Conservation (phyloP, 2,888 invertebrate species). For the Apoda limacodes region DNA sequence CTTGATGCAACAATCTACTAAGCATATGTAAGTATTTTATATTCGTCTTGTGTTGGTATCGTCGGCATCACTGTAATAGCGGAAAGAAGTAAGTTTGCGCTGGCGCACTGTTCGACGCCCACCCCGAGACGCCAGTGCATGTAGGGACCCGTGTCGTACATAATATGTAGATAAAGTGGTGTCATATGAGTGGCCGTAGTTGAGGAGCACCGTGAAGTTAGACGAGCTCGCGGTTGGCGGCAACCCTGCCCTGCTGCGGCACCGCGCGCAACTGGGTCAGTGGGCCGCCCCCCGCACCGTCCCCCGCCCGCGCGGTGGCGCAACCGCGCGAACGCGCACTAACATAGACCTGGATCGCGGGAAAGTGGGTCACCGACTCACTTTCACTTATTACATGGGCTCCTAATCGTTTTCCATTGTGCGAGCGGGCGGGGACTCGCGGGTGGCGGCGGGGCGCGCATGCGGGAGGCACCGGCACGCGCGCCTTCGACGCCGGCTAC, state of each 20-base stretch:
- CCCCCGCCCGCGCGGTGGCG: constrained; percentile 68
- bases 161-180: no score
- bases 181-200: no score
- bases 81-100: no score
- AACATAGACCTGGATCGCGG: constrained; percentile 94
- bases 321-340: constrained; percentile 71
- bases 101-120: no score
- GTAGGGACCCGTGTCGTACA: no score
- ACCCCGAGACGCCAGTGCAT: no score
- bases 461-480: constrained; percentile 67
- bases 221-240: constrained; percentile 55
- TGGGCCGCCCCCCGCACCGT: constrained; percentile 71
- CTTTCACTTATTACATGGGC: constrained; percentile 90
- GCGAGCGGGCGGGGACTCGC: constrained; percentile 68
- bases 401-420: constrained; percentile 80
- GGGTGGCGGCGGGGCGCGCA: constrained; percentile 60
- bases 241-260: constrained; percentile 72
- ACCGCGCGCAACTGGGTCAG: constrained; percentile 84
- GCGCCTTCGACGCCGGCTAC: constrained; percentile 59
- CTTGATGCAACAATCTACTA: no score
- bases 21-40: constrained; percentile 11
- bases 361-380: constrained; percentile 92
- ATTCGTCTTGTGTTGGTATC: constrained; percentile 4
- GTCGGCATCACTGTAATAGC: background rate
- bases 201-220: no score